Conservation (phyloP, 1,140 invertebrate species). For the Leptinotarsa defecta region DNA sequence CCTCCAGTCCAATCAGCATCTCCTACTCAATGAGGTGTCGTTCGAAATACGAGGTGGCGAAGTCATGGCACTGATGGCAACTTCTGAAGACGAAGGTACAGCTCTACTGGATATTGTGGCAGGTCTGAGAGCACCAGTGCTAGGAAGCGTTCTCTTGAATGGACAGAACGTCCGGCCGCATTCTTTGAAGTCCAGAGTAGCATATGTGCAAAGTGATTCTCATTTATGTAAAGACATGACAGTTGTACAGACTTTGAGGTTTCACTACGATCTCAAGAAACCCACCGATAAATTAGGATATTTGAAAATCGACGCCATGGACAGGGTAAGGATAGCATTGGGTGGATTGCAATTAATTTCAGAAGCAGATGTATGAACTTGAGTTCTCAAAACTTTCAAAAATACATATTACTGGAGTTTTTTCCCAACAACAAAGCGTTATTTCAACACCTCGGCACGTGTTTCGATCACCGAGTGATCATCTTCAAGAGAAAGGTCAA, state of each 20-base stretch:
- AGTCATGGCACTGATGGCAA: conserved; percentile 87
- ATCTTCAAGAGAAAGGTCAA: too few relatives aligned
- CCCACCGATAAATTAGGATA: conserved; percentile 62
- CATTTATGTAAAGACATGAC: conserved; percentile 71
- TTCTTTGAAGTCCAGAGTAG: conserved; percentile 69
- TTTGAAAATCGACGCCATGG: conserved; percentile 66
- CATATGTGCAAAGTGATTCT: conserved; percentile 68
- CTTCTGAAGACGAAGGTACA: conserved; percentile 77
- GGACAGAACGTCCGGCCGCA: conserved; percentile 76
- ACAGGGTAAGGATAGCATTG: conserved; percentile 57
- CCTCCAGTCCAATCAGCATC: conserved; percentile 44
- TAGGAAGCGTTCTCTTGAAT: conserved; percentile 84
- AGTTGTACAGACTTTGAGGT: conserved; percentile 79
- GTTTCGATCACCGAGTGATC: too few relatives aligned
- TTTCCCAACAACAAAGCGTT: too few relatives aligned
- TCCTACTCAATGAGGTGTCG: conserved; percentile 71
- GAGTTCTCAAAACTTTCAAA: too few relatives aligned
- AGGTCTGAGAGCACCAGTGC: conserved; percentile 69
- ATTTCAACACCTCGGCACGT: too few relatives aligned
- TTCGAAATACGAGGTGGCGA: conserved; percentile 88
- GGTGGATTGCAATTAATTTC: neutral
- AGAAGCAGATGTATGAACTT: too few relatives aligned
- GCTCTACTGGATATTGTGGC: conserved; percentile 81
- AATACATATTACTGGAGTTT: too few relatives aligned
- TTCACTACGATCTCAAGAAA: conserved; percentile 74